These are phyloP conservation scores for zebrafish (Danio rerio) DNA, from an alignment of 2,113 vertebrate species.

Conservation along the genomic window GRCz12tu NC_133177.1:40471001-40471500, in stretches of 20 bases:
- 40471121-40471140: conserved; percentile 3
- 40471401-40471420: too few relatives aligned
- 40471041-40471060: too few relatives aligned
- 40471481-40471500: background rate
- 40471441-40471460: background rate
- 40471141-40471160: conserved; percentile 83
- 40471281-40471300: background rate
- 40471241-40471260: conserved; percentile 92
- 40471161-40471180: conserved; percentile 83
- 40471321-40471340: too few relatives aligned
- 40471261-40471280: conserved; percentile 39
- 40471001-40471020: too few relatives aligned
- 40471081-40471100: too few relatives aligned
- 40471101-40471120: background rate
- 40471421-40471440: background rate
- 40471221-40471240: conserved; percentile 92
- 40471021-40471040: too few relatives aligned
- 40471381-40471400: too few relatives aligned
- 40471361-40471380: too few relatives aligned
- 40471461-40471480: background rate
- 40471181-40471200: conserved; percentile 92
- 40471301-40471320: too few relatives aligned
- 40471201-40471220: conserved; percentile 87
- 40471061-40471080: too few relatives aligned
- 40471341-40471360: too few relatives aligned